Evolutionary conservation across 2,113 vertebrate genomes (phyloP).

Genomic region (Coturnix japonica): DNA sequence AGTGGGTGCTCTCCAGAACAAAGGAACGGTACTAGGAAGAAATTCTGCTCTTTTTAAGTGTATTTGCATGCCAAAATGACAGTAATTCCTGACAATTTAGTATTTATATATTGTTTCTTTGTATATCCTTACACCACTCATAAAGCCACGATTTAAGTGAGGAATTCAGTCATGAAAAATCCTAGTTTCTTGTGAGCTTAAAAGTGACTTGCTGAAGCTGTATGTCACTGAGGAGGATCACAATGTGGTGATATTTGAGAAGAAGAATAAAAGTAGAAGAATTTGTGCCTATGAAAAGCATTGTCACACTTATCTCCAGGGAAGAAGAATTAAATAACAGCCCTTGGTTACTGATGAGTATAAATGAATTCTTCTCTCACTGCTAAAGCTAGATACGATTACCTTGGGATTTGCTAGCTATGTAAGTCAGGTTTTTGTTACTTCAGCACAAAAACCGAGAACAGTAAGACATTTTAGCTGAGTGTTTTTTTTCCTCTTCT

Average conservation of each 20-base stretch:
- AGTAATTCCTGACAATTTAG: accelerated
- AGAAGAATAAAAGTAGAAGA: not conserved
- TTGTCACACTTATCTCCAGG: not conserved
- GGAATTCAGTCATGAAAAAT: not conserved
- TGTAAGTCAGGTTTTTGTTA: not conserved
- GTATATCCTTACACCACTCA: not conserved
- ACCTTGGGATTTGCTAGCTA: not conserved
- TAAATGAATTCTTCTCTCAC: not conserved
- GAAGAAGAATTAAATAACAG: not conserved
- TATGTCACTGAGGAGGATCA: not conserved
- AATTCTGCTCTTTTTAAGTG: not conserved
- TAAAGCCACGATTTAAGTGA: not conserved
- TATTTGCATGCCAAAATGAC: not conserved
- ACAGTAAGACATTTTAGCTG: not conserved
- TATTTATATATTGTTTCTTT: not conserved
- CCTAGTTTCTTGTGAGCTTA: not conserved
- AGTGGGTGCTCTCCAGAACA: not conserved
- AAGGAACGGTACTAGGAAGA: not conserved
- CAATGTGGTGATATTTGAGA: not conserved
- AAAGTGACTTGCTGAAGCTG: not conserved
- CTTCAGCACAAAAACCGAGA: not conserved
- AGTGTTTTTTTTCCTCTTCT: not conserved
- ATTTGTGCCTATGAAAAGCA: not conserved
- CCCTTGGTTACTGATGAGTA: not conserved
- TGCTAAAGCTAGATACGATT: not conserved